A percentile compares a stretch with the other conserved stretches of the same genome.
phyloP scores from a whole-genome alignment of 2,888 invertebrate genomes.

The Lamellibrachia satsuma region DNA sequence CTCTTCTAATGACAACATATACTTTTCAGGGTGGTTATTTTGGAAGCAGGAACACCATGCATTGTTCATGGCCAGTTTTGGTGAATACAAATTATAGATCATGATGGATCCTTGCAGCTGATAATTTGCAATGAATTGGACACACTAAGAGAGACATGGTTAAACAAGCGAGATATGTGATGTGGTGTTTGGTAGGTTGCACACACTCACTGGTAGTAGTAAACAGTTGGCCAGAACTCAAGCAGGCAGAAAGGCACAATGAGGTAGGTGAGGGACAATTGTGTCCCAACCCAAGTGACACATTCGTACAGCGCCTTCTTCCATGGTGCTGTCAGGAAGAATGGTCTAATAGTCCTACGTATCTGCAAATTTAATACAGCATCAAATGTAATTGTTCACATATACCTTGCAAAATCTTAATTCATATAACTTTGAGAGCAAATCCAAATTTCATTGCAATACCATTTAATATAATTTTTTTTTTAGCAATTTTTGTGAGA shows the following conservation, averaged over 20 bases:
- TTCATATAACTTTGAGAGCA: no score
- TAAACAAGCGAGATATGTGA: neutral
- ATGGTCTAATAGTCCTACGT: conserved; percentile 80
- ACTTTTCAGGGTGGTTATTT: no score
- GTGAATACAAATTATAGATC: no score
- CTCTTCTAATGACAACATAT: no score
- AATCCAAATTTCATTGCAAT: no score
- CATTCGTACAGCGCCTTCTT: conserved; percentile 76
- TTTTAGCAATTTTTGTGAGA: neutral
- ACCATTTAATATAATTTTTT: neutral
- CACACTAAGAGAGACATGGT: neutral
- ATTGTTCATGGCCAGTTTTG: no score
- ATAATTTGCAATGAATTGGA: neutral
- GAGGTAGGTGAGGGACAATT: conserved; percentile 86
- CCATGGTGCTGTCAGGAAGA: conserved; percentile 70
- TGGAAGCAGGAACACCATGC: no score
- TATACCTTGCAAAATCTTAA: neutral
- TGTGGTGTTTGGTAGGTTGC: neutral
- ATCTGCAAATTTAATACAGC: conserved; percentile 69
- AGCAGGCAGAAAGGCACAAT: conserved; percentile 92
- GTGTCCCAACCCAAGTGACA: conserved; percentile 81
- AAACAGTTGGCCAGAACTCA: conserved; percentile 81
- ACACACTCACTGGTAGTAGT: conserved; percentile 44
- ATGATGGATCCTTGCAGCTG: no score
- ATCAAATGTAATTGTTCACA: conserved; percentile 26